A percentile compares a stretch with the other conserved stretches of the same genome.
These are phyloP conservation scores for Alsophila aescularia DNA, from an alignment of 2,888 invertebrate species.

Conservation along the genomic window DNA sequence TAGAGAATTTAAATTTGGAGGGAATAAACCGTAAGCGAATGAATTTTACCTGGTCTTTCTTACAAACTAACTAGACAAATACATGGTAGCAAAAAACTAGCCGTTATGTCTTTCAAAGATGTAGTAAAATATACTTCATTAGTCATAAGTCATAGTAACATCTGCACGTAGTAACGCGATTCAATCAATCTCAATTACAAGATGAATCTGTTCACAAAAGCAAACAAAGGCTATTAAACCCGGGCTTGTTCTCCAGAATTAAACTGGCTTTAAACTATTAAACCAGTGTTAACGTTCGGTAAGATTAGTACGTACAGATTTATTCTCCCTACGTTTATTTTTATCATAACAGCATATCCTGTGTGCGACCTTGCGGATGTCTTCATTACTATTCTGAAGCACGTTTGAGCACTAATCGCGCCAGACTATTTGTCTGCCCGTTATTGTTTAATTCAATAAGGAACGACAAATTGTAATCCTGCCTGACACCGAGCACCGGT, in stretches of 20 bases:
- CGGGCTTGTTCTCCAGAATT: neutral
- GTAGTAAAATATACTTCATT: too few relatives aligned
- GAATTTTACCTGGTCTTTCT: too few relatives aligned
- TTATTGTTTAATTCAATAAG: conserved; percentile 4
- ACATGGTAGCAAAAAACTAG: too few relatives aligned
- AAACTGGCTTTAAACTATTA: neutral
- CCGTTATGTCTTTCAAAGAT: too few relatives aligned
- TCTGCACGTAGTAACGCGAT: neutral
- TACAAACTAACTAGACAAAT: too few relatives aligned
- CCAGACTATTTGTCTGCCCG: conserved; percentile 18
- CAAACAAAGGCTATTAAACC: neutral
- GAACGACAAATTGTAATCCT: neutral
- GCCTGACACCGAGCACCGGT: neutral
- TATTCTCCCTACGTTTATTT: conserved; percentile 11
- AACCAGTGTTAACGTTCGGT: conserved; percentile 1
- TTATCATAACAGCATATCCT: conserved; percentile 11
- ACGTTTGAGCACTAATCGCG: neutral
- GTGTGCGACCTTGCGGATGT: conserved; percentile 12
- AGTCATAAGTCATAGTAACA: too few relatives aligned
- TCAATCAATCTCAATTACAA: neutral
- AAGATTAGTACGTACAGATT: conserved; percentile 1
- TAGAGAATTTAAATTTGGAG: too few relatives aligned
- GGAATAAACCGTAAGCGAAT: too few relatives aligned
- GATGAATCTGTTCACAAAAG: neutral
- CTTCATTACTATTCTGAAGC: conserved; percentile 13